Percentiles rank a stretch among this genome's conserved stretches.
phyloP scores from a whole-genome alignment of 2,888 invertebrate species.

The Sarcophaga variegata region DNA sequence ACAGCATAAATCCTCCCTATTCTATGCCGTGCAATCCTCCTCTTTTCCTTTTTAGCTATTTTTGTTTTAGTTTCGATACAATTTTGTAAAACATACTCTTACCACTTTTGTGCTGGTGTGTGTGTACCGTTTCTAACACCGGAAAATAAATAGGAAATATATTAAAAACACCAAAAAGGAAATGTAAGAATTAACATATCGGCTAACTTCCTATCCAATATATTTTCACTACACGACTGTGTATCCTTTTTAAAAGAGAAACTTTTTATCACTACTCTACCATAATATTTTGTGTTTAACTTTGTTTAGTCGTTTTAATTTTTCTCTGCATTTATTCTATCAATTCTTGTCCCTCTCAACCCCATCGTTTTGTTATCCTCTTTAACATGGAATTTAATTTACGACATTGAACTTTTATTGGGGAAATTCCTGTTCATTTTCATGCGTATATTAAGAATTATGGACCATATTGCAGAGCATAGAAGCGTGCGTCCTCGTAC shows the following conservation, averaged over 20 bases:
- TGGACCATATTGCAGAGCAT: slow-evolving; percentile 65
- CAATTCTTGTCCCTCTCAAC: slow-evolving; percentile 40
- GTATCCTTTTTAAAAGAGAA: slow-evolving; percentile 42
- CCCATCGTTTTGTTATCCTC: slow-evolving; percentile 29
- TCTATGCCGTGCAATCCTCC: background rate
- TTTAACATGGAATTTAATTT: slow-evolving; percentile 75
- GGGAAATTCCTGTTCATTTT: slow-evolving; percentile 80
- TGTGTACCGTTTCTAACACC: slow-evolving; percentile 48
- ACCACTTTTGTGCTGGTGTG: slow-evolving; percentile 16
- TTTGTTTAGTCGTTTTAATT: slow-evolving; percentile 36
- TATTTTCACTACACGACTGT: slow-evolving; percentile 37
- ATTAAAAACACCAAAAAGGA: slow-evolving; percentile 79
- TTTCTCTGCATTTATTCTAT: slow-evolving; percentile 51
- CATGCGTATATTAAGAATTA: slow-evolving; percentile 79
- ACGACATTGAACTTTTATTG: slow-evolving; percentile 81
- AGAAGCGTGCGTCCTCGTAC: background rate
- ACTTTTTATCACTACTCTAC: slow-evolving; percentile 47
- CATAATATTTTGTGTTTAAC: slow-evolving; percentile 61
- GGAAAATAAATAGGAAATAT: slow-evolving; percentile 80
- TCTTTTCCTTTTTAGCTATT: background rate
- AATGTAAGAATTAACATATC: slow-evolving; percentile 78
- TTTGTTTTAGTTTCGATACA: slow-evolving; percentile 12
- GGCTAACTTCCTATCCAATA: slow-evolving; percentile 71
- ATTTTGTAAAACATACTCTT: slow-evolving; percentile 13
- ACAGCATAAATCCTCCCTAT: slow-evolving; percentile 25